Base-by-base conservation (phyloP, 1,140 invertebrate genomes). In the Drosophila bocqueti region DNA sequence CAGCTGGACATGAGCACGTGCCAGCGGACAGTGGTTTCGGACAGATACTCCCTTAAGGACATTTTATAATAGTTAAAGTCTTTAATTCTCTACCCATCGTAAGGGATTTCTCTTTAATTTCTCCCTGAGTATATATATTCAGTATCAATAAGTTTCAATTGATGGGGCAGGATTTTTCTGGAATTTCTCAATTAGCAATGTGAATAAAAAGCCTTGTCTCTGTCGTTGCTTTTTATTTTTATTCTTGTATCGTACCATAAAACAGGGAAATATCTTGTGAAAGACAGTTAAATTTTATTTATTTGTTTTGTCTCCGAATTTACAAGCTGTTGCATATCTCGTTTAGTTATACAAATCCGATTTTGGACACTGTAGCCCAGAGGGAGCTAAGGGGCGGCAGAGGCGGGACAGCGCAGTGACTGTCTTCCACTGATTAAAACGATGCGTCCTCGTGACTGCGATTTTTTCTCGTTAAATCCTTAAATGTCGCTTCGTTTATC, bases 381-480 rank as follows among this genome's bases (percentile, higher is more conserved):
- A 9, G 16, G 42, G 42, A 36, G 24, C 24, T 26, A n/a, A 46
- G 29, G 24, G 29, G 31, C 29, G 29, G 6, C 21, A 15, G 31
- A n/a, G 13, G 13, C 5, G n/a, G 9, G 24, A 11, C 43, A 34
- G 47, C n/a, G 26, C n/a, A 45, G 49, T 47, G 72, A 50, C 84
- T 83, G 76, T 74, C 72, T 54, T 75, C 83, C 76, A 80, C 83
- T 87, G 83, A 87, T 87, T 87, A 87, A 89, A 87, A 71, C 84
- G 77, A 89, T 89, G 84, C 84, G 60, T 68, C 55, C 55, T 64
- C 65, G 73, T 87, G 81, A 87, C 84, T 84, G 84, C 84, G 65
- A 87, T 89, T 87, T 83, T 85, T 87, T 89, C 73, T 89, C 68
- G 68, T 87, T 89, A 83, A 87, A 89, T 89, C 84, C 84, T 87